Evolutionary conservation across 2,888 invertebrate genomes (phyloP).

Genomic region (Selenia dentaria): DNA sequence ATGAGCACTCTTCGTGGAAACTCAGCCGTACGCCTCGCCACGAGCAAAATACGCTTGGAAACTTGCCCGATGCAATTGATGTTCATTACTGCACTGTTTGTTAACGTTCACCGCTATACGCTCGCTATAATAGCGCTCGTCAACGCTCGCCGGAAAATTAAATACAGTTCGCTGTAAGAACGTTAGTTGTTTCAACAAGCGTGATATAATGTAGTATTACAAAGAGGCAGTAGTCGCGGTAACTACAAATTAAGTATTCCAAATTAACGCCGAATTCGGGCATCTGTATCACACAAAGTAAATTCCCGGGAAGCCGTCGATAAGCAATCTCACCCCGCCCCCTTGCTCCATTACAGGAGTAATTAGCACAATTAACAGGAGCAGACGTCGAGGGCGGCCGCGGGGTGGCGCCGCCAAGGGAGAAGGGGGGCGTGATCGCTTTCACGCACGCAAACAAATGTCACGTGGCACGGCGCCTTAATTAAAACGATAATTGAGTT

Average conservation of each 20-base stretch:
- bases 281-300: conserved; percentile 68
- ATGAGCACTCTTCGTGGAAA: conserved; percentile 55
- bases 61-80: conserved; percentile 66
- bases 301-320: conserved; percentile 75
- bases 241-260: conserved; percentile 52
- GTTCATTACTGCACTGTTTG: conserved; percentile 61
- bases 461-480: conserved; percentile 83
- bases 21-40: conserved; percentile 45
- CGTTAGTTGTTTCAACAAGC: conserved; percentile 1
- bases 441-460: conserved; percentile 84
- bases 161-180: conserved; percentile 22
- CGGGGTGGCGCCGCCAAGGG: conserved; percentile 35
- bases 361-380: conserved; percentile 85
- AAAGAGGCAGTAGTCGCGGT: conserved; percentile 17
- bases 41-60: conserved; percentile 62
- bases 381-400: conserved; percentile 47
- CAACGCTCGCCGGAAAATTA: conserved; percentile 34
- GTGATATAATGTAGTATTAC: background rate
- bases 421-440: conserved; percentile 67
- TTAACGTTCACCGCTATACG: conserved; percentile 42
- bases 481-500: conserved; percentile 85
- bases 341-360: conserved; percentile 83
- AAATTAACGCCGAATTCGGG: conserved; percentile 54
- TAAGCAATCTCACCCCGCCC: conserved; percentile 80
- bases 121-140: conserved; percentile 30